Conservation (phyloP, 2,888 invertebrate genomes). For the Metalampra italica region DNA sequence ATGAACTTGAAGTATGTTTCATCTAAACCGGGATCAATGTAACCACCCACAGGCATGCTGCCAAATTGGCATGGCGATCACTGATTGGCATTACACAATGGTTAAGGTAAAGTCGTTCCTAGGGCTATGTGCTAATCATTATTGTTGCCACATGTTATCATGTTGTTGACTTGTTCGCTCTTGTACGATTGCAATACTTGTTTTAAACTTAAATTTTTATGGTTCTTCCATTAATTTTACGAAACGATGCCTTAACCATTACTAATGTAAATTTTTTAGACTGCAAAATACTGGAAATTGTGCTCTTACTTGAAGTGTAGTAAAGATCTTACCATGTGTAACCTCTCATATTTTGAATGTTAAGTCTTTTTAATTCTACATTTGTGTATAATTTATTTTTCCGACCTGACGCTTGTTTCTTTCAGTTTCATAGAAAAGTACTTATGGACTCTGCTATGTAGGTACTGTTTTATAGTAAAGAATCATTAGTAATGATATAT, state of each 20-base stretch:
- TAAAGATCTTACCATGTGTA: conserved; percentile 11
- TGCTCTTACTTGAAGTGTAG: conserved; percentile 41
- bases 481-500: too few relatives aligned
- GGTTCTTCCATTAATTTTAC: conserved; percentile 58
- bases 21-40: conserved; percentile 25
- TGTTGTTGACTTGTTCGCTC: neutral
- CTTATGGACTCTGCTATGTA: neutral
- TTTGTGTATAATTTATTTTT: conserved; percentile 26
- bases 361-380: conserved; percentile 31
- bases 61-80: conserved; percentile 43
- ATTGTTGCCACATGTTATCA: neutral
- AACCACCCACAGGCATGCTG: conserved; percentile 37
- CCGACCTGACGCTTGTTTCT: conserved; percentile 33
- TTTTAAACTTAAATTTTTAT: conserved; percentile 12
- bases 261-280: conserved; percentile 1
- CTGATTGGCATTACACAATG: conserved; percentile 25
- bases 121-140: conserved; percentile 11
- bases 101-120: conserved; percentile 37
- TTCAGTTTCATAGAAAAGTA: conserved; percentile 15
- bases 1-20: conserved; percentile 32
- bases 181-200: neutral
- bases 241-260: conserved; percentile 29
- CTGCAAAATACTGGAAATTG: conserved; percentile 40
- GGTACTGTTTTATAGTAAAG: neutral
- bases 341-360: conserved; percentile 43